These are phyloP conservation scores for Tromatobia lineatoria DNA, from an alignment of 2,888 invertebrate genomes.

Conservation along the genomic window DNA sequence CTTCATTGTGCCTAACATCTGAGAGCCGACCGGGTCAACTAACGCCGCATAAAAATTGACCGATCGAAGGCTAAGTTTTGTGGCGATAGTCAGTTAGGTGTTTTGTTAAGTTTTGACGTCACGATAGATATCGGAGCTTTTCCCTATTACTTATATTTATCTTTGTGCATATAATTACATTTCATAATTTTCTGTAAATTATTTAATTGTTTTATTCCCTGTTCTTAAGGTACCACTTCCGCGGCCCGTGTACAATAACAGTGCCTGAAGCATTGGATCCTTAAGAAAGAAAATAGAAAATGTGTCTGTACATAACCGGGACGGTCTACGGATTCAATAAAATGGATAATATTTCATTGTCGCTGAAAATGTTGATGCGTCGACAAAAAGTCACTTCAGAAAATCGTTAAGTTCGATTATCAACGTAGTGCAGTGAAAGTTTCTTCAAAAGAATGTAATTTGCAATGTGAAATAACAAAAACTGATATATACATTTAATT, in stretches of 20 bases:
- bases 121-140: not conserved
- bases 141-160: not conserved
- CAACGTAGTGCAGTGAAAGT: not conserved
- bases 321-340: not conserved
- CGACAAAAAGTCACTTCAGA: not conserved
- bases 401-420: not conserved
- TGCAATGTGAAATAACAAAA: not conserved
- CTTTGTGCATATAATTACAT: not conserved
- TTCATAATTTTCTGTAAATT: not conserved
- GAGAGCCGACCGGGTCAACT: no score
- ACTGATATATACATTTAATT: not conserved
- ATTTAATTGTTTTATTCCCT: slow-evolving; percentile 26
- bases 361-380: not conserved
- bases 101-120: no score
- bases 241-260: slow-evolving; percentile 87
- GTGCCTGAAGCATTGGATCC: slow-evolving; percentile 86
- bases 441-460: not conserved
- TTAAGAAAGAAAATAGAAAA: slow-evolving; percentile 44
- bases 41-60: no score
- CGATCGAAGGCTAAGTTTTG: no score
- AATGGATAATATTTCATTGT: not conserved
- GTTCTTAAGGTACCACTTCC: slow-evolving; percentile 87
- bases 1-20: no score
- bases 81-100: no score
- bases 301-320: not conserved